phyloP scores from a whole-genome alignment of 2,888 invertebrate genomes.

The Volucella inanis region DNA sequence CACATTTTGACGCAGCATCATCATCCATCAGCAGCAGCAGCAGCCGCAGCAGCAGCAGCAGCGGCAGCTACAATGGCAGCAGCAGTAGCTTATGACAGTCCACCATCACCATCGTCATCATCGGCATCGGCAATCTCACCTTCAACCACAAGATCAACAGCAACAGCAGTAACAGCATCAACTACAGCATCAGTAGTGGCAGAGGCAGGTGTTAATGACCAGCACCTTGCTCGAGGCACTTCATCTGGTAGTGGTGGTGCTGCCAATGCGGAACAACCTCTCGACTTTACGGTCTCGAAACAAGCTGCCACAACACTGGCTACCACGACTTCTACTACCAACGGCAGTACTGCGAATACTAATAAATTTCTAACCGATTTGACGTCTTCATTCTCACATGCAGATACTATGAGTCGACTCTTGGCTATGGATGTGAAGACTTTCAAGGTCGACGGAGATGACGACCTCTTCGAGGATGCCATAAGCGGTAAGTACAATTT shows the following conservation, averaged over 20 bases:
- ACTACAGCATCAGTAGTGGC: slow-evolving; percentile 56
- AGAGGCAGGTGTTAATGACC: slow-evolving; percentile 81
- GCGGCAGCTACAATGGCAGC: slow-evolving; percentile 42
- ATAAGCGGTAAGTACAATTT: slow-evolving; percentile 55
- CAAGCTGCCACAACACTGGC: slow-evolving; percentile 50
- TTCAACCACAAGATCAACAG: slow-evolving; percentile 73
- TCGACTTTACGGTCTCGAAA: slow-evolving; percentile 76
- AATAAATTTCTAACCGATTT: slow-evolving; percentile 73
- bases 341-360: slow-evolving; percentile 23
- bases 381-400: slow-evolving; percentile 72
- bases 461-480: slow-evolving; percentile 41
- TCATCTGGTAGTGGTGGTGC: slow-evolving; percentile 19
- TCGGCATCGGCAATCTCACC: slow-evolving; percentile 68
- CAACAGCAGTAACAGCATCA: slow-evolving; percentile 69
- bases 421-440: slow-evolving; percentile 64
- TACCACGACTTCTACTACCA: slow-evolving; percentile 30
- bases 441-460: slow-evolving; percentile 67
- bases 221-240: slow-evolving; percentile 70
- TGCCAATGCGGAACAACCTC: slow-evolving; percentile 76
- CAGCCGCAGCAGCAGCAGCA: slow-evolving; percentile 60
- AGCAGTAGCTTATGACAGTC: slow-evolving; percentile 71
- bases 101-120: slow-evolving; percentile 69
- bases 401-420: slow-evolving; percentile 71
- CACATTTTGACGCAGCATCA: slow-evolving; percentile 77
- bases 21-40: slow-evolving; percentile 76